These are phyloP conservation scores for Marmota flaviventris DNA, from an alignment of 2,113 vertebrate species.

Conservation along the genomic window DNA sequence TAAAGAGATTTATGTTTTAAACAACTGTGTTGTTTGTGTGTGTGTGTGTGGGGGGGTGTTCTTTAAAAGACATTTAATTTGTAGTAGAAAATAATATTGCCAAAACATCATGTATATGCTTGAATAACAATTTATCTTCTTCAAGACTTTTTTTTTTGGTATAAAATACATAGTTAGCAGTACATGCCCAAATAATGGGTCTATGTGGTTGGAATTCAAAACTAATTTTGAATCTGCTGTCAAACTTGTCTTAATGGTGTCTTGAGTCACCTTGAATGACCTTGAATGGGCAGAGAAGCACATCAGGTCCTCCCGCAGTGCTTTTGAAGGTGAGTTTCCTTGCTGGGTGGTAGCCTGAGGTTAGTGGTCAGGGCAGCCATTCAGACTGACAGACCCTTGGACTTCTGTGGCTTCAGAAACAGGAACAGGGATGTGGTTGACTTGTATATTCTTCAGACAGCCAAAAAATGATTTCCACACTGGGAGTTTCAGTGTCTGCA, in stretches of 20 bases:
- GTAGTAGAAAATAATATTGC: slow-evolving; percentile 74
- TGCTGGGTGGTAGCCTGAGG: neutral
- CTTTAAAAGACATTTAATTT: slow-evolving; percentile 84
- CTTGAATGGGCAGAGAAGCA: neutral
- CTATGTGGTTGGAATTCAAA: neutral
- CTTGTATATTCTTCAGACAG: slow-evolving; percentile 91
- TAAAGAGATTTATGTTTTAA: slow-evolving; percentile 85
- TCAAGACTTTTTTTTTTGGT: slow-evolving; percentile 73
- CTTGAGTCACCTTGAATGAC: neutral
- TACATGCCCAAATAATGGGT: slow-evolving; percentile 14
- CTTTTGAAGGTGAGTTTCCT: neutral
- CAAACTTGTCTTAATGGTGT: neutral
- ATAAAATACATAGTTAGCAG: slow-evolving; percentile 37
- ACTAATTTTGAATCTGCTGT: neutral
- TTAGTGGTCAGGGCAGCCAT: slow-evolving; percentile 91
- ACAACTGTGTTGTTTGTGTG: slow-evolving; percentile 28
- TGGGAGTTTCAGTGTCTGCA: slow-evolving; percentile 83
- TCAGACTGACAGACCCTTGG: slow-evolving; percentile 91
- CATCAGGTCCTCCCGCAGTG: rapidly evolving
- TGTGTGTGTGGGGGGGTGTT: slow-evolving; percentile 42
- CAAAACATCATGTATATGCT: slow-evolving; percentile 65
- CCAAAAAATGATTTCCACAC: slow-evolving; percentile 90
- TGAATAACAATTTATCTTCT: slow-evolving; percentile 72
- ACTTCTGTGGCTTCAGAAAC: slow-evolving; percentile 87
- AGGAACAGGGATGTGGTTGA: slow-evolving; percentile 89